A percentile compares a stretch with the other conserved stretches of the same genome.
These are phyloP conservation scores for Pardalotus punctatus DNA, from an alignment of 2,113 vertebrate species.

Conservation along the genomic window DNA sequence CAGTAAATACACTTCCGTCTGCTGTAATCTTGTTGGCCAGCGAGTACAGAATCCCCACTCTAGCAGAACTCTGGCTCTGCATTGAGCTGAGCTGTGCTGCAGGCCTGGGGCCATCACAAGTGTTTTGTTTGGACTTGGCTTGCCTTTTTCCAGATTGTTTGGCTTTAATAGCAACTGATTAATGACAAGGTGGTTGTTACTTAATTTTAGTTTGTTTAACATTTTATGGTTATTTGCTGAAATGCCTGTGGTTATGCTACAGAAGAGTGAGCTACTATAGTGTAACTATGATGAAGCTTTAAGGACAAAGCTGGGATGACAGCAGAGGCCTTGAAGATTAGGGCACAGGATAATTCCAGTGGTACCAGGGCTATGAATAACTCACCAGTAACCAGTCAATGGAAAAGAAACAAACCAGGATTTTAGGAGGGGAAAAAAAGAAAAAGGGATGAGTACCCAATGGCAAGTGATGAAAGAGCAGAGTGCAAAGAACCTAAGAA, in stretches of 20 bases:
- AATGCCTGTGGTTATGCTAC: background rate
- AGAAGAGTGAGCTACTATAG: background rate
- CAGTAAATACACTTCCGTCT: background rate
- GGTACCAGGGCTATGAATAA: background rate
- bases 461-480: background rate
- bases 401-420: background rate
- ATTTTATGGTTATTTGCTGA: background rate
- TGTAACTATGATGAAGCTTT: background rate
- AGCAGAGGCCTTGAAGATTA: background rate
- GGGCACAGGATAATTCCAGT: background rate
- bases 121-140: background rate
- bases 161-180: background rate
- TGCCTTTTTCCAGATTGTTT: background rate
- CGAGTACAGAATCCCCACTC: background rate
- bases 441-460: background rate
- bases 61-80: background rate
- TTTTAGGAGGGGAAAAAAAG: rapidly evolving
- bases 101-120: background rate
- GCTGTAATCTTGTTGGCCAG: background rate
- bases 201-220: background rate
- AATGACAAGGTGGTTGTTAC: background rate
- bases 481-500: background rate
- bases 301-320: background rate
- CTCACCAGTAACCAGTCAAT: background rate
- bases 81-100: background rate